A percentile compares a stretch with the other conserved stretches of the same genome.
Evolutionary conservation across 2,888 invertebrate species (phyloP).

Genomic region (Pediacus dermestoides): DNA sequence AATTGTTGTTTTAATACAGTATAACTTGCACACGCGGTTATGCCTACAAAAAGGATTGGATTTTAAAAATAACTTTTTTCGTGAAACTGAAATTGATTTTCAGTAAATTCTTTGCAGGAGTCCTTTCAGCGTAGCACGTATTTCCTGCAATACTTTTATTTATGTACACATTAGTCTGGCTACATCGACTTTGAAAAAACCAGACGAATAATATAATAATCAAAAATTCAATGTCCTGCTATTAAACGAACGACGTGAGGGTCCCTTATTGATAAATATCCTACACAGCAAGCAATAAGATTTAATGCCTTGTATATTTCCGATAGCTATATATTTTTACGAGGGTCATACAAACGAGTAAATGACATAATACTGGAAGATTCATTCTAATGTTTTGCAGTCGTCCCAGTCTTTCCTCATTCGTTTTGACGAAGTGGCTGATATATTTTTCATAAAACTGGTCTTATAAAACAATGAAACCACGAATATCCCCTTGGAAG

Average conservation of each 20-base stretch:
- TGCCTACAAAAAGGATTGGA: too few species aligned
- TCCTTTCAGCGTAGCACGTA: too few species aligned
- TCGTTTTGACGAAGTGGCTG: slow-evolving; percentile 16
- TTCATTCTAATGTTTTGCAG: slow-evolving; percentile 5
- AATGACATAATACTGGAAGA: slow-evolving; percentile 4
- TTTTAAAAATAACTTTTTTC: too few species aligned
- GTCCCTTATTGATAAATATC: slow-evolving; percentile 3
- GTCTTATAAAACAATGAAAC: slow-evolving; percentile 9
- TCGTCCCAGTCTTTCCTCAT: slow-evolving; percentile 8
- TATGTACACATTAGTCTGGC: too few species aligned
- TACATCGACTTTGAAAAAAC: too few species aligned
- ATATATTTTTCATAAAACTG: slow-evolving; percentile 18
- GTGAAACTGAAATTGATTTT: too few species aligned
- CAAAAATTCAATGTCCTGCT: not conserved
- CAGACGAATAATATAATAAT: too few species aligned
- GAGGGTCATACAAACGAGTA: slow-evolving; percentile 5
- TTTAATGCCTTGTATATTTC: slow-evolving; percentile 5
- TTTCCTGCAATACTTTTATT: too few species aligned
- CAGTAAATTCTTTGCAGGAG: too few species aligned
- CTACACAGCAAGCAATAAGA: slow-evolving; percentile 1
- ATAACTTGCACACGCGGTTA: too few species aligned
- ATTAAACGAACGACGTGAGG: slow-evolving; percentile 2
- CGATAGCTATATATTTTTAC: slow-evolving; percentile 5
- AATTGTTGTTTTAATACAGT: slow-evolving; percentile 22
- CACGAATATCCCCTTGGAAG: slow-evolving; percentile 13